Evolutionary conservation across 2,888 invertebrate species (phyloP), one percentile per base, ranked within the genome.

Genomic region (Stenodema calcarata): DNA sequence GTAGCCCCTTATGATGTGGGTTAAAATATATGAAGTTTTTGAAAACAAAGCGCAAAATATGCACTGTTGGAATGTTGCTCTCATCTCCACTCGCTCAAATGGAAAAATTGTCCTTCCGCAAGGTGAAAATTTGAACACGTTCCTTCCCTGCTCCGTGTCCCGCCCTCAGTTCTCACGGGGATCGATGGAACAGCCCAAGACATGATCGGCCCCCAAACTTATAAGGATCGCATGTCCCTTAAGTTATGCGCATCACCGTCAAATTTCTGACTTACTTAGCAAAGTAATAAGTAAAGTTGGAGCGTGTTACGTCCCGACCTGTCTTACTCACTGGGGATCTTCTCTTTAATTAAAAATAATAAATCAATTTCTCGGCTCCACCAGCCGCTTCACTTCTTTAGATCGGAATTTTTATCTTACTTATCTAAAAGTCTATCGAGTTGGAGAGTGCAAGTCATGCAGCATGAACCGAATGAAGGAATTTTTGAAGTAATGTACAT

Each of bases 261-360:
- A 47, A 30, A 12, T 50, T 27, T 27, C 62, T 18, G 54, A 70
- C 84, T 73, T 80, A 87, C 84, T 84, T 80, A 47, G 81, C 62
- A 42, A 86, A 80, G 86, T 87, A 87, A 87, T 86, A 87, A 87
- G 87, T 75, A 87, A 87, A 87, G 87, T 87, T 87, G 28, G 86
- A 86, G 87, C 87, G 87, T 87, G 87, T 12, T 27, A 1, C 28
- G 28, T 30, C 1, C 44, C 9, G 78, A 28, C 54, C 54, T 54
- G 54, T 54, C n/a, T 54, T 18, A 23, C 78, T 80, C 23, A 16
- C 54, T 27, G n/a, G 14, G 80, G 54, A 80, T 80, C 80, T 80
- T 80, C 80, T 12, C 50, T 54, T 30, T 80, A 50, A 80, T 80
- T 80, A 80, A 80, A 80, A 80, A 80, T 47, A 80, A 78, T 78